phyloP scores from a whole-genome alignment of 2,797 vertebrate genomes.

The Pangasius sanitwongsei region DNA sequence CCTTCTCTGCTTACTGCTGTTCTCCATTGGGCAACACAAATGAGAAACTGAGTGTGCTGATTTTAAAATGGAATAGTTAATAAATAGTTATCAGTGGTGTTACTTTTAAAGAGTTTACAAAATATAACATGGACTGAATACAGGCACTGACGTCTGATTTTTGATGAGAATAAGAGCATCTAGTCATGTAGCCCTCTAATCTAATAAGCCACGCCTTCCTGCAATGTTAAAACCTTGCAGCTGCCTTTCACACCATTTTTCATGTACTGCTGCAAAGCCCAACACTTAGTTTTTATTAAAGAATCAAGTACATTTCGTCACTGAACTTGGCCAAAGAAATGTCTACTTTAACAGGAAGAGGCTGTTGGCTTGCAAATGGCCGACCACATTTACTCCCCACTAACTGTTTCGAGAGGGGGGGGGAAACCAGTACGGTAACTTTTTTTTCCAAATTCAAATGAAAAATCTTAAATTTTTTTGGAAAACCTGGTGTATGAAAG shows the following conservation, averaged over 20 bases:
- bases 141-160: not conserved
- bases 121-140: not conserved
- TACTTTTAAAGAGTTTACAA: not conserved
- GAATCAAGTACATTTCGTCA: not conserved
- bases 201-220: not conserved
- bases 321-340: not conserved
- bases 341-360: not conserved
- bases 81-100: too few relatives aligned
- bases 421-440: not conserved
- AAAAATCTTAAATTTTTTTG: not conserved
- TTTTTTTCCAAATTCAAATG: not conserved
- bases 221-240: not conserved
- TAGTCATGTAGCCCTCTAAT: not conserved
- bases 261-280: not conserved
- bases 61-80: not conserved
- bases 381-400: not conserved
- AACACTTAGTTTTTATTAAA: not conserved
- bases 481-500: not conserved
- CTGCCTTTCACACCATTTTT: not conserved
- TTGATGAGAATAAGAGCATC: not conserved
- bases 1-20: not conserved
- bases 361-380: not conserved
- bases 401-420: not conserved
- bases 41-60: not conserved
- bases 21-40: not conserved